Evolutionary conservation across 2,888 invertebrate genomes (phyloP).

Genomic region (Epsilonema sp.): DNA sequence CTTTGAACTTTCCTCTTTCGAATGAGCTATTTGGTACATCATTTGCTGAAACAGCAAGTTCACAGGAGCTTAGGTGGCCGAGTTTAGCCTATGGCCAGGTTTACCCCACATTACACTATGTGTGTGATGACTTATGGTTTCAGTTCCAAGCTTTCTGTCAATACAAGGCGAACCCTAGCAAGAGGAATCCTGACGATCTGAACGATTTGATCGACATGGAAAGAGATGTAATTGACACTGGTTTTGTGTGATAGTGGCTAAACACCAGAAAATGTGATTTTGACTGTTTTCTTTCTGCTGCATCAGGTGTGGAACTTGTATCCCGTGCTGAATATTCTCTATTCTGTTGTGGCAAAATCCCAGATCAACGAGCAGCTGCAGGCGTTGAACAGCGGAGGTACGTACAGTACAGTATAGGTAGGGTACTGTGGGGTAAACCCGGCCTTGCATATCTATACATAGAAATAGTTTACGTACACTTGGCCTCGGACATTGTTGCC

Average conservation of each 20-base stretch:
- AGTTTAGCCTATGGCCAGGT: no score
- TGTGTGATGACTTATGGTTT: constrained; percentile 7
- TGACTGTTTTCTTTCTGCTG: neutral
- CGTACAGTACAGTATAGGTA: no score
- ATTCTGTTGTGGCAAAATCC: constrained; percentile 89
- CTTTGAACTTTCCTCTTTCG: no score
- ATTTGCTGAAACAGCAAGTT: no score
- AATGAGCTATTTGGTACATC: no score
- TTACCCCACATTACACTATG: neutral
- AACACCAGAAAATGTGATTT: no score
- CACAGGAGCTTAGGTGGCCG: no score
- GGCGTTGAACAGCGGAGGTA: constrained; percentile 42
- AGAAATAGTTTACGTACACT: no score
- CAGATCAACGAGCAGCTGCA: constrained; percentile 92
- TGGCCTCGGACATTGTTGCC: no score
- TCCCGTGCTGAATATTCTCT: constrained; percentile 86
- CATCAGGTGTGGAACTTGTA: constrained; percentile 75
- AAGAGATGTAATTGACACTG: constrained; percentile 43
- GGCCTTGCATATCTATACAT: no score
- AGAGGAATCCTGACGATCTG: constrained; percentile 54
- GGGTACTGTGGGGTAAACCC: no score
- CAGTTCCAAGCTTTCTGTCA: constrained; percentile 41
- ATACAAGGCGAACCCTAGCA: constrained; percentile 61
- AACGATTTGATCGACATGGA: constrained; percentile 45
- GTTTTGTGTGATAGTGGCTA: neutral